Conservation (phyloP, 2,888 invertebrate genomes). For the Lysandra bellargus region DNA sequence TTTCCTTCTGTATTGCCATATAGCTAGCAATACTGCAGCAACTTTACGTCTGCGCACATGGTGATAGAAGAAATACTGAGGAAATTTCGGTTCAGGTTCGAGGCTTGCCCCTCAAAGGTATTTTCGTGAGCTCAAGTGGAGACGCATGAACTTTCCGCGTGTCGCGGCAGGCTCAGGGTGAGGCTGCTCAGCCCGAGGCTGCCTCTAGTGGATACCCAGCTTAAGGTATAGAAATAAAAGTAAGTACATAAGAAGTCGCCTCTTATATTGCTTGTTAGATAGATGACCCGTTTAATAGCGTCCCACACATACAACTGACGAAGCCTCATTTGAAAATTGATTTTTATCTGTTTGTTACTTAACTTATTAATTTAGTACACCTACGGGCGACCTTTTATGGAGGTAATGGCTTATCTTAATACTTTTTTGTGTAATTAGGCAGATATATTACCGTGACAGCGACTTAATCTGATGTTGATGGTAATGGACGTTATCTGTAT, state of each 20-base stretch:
- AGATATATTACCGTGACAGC: not conserved
- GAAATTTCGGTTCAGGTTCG: too few relatives aligned
- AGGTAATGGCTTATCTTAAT: not conserved
- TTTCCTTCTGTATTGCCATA: too few relatives aligned
- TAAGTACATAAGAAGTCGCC: not conserved
- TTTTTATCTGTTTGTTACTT: constrained; percentile 10
- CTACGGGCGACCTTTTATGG: not conserved
- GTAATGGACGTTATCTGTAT: not conserved
- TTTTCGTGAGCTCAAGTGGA: too few relatives aligned
- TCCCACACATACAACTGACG: constrained; percentile 15
- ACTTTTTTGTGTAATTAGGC: constrained; percentile 1
- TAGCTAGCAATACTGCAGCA: too few relatives aligned
- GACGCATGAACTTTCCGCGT: too few relatives aligned
- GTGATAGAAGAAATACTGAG: too few relatives aligned
- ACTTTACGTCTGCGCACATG: too few relatives aligned
- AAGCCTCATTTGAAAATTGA: not conserved
- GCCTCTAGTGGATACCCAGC: too few relatives aligned
- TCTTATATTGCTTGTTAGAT: not conserved
- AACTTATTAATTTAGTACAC: constrained; percentile 21
- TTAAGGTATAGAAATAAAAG: not conserved
- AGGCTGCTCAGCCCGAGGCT: too few relatives aligned
- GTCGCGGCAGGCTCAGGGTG: too few relatives aligned
- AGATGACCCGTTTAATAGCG: not conserved
- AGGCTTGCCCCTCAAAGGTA: too few relatives aligned
- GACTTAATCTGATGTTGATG: not conserved